Conservation (phyloP, 92 coral and sea anemone genomes). For the Phenganax stokvisi region DNA sequence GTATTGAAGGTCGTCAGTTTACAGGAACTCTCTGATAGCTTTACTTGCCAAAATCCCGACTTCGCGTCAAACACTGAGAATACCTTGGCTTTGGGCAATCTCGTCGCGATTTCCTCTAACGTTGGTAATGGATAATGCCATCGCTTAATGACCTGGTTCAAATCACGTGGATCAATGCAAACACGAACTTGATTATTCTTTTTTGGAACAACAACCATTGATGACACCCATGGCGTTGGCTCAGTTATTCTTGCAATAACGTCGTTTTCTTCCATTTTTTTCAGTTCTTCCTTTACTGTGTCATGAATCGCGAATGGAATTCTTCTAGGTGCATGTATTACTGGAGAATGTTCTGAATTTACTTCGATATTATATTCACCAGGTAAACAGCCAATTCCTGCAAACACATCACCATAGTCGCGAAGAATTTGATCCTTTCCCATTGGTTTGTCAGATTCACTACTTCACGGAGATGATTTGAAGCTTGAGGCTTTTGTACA, state of each 20-base stretch:
- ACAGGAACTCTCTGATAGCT: slow-evolving; percentile 17
- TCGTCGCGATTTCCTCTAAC: not conserved
- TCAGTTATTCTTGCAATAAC: slow-evolving; percentile 10
- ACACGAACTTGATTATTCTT: slow-evolving; percentile 17
- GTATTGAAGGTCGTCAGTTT: not conserved
- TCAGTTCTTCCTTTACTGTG: slow-evolving; percentile 1
- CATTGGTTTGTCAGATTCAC: not conserved
- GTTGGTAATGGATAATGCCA: not conserved
- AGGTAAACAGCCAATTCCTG: slow-evolving; percentile 5
- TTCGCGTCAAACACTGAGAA: too few relatives aligned
- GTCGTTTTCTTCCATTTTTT: slow-evolving; percentile 9
- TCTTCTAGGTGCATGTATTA: slow-evolving; percentile 28
- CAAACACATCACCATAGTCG: slow-evolving; percentile 7
- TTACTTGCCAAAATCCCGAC: not conserved
- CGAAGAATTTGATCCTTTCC: slow-evolving; percentile 4
- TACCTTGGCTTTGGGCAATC: not conserved
- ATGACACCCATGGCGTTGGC: slow-evolving; percentile 18
- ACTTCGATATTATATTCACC: slow-evolving; percentile 21
- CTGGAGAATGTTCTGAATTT: not conserved
- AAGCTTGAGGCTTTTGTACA: not conserved
- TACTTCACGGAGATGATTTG: not conserved
- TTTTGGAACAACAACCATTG: slow-evolving; percentile 20
- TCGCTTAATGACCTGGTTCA: not conserved
- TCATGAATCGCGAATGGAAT: slow-evolving; percentile 10
- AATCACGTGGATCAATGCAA: not conserved